phyloP scores from a whole-genome alignment of 2,888 invertebrate genomes.

The Pterostichus madidus region DNA sequence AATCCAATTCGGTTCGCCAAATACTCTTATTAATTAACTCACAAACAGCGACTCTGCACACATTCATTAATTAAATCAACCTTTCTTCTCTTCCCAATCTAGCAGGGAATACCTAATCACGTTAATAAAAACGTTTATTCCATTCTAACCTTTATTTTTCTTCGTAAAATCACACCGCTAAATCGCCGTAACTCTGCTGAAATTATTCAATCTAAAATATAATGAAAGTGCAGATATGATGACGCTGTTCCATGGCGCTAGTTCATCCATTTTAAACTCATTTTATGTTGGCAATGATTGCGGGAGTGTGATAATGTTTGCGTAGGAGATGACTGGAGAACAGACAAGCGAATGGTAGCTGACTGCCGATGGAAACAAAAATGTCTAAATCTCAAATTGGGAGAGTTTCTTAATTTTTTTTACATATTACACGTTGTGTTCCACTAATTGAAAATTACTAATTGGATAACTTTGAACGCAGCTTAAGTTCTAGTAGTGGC shows the following conservation, averaged over 20 bases:
- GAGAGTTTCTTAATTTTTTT: too few relatives aligned
- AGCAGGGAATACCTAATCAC: constrained; percentile 31
- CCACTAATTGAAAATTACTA: too few relatives aligned
- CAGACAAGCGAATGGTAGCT: not conserved
- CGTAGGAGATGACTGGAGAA: not conserved
- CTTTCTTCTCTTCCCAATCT: not conserved
- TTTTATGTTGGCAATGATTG: not conserved
- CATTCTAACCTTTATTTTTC: not conserved
- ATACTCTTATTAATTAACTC: constrained; percentile 22
- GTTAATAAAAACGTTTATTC: constrained; percentile 18
- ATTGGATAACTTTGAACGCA: too few relatives aligned
- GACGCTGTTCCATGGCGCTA: not conserved
- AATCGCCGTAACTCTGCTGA: constrained; percentile 13
- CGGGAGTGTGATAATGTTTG: constrained; percentile 35
- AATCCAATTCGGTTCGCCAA: not conserved
- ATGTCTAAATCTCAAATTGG: too few relatives aligned
- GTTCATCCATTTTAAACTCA: constrained; percentile 3
- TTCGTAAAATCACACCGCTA: constrained; percentile 1
- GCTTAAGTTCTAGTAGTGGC: too few relatives aligned
- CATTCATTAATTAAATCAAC: constrained; percentile 25
- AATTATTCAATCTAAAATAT: constrained; percentile 43
- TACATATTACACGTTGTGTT: too few relatives aligned
- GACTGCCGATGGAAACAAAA: not conserved
- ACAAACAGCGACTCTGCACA: constrained; percentile 5
- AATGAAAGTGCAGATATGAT: constrained; percentile 22